These are phyloP conservation scores for Tigriopus californicus DNA, from an alignment of 2,888 invertebrate species.

Conservation along the genomic window DNA sequence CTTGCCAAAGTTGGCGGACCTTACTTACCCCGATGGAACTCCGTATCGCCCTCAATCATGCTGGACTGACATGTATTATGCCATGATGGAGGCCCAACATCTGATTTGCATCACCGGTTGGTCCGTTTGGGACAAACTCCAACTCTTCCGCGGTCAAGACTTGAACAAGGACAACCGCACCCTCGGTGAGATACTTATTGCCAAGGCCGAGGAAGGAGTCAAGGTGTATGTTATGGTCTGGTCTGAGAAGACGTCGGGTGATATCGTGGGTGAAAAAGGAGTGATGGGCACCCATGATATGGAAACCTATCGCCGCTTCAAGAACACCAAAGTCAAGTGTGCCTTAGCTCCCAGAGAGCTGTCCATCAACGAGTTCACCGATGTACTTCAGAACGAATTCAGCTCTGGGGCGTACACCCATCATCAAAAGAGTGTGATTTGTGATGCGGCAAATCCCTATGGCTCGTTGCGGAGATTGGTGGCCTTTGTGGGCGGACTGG, in stretches of 20 bases:
- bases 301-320: constrained; percentile 19
- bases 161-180: constrained; percentile 17
- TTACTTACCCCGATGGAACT: neutral
- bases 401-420: constrained; percentile 18
- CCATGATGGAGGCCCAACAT: constrained; percentile 18
- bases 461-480: constrained; percentile 17
- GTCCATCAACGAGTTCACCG: constrained; percentile 12
- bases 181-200: constrained; percentile 18
- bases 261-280: constrained; percentile 6
- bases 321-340: constrained; percentile 15
- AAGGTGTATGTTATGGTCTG: constrained; percentile 15
- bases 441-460: constrained; percentile 17
- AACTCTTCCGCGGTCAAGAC: constrained; percentile 17
- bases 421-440: constrained; percentile 20
- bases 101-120: constrained; percentile 20
- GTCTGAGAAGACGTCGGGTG: constrained; percentile 13
- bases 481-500: constrained; percentile 19
- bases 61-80: constrained; percentile 18
- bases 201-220: constrained; percentile 19
- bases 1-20: neutral
- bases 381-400: constrained; percentile 18
- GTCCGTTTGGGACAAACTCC: constrained; percentile 19
- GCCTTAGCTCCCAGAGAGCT: constrained; percentile 13
- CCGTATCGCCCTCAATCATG: neutral
- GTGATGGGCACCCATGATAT: constrained; percentile 20